Conservation (phyloP, 2,888 invertebrate genomes). For the Dendrolimus pini region DNA sequence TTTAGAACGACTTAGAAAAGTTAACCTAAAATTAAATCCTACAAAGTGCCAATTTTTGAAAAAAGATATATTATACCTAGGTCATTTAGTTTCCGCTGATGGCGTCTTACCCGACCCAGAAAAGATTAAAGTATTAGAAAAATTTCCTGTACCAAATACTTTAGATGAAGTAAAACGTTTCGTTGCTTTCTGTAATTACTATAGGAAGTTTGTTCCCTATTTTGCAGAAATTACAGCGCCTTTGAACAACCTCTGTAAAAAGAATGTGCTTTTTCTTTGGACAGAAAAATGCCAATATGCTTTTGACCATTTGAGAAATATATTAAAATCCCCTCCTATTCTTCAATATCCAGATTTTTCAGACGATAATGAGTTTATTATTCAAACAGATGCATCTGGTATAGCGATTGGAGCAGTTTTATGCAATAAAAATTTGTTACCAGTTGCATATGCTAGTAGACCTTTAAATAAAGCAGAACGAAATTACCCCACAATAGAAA, state of each 20-base stretch:
- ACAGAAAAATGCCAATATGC: too few species aligned
- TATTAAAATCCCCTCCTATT: conserved; percentile 1
- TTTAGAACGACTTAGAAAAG: conserved; percentile 5
- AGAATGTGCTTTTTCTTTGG: not conserved
- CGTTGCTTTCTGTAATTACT: too few species aligned
- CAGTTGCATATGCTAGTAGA: conserved; percentile 10
- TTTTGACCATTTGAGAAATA: too few species aligned
- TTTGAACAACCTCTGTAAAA: not conserved
- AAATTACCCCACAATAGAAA: conserved; percentile 11
- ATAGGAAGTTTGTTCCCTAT: too few species aligned
- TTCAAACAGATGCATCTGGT: conserved; percentile 11
- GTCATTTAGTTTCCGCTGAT: conserved; percentile 6
- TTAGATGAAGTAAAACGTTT: too few species aligned
- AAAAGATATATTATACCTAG: conserved; percentile 6
- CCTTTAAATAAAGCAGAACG: conserved; percentile 10
- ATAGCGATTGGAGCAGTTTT: conserved; percentile 8
- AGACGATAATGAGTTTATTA: conserved; percentile 6
- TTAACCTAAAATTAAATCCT: conserved; percentile 8
- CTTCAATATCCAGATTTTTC: conserved; percentile 7
- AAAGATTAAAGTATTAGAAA: conserved; percentile 3
- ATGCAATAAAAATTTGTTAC: conserved; percentile 7
- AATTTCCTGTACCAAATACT: not conserved
- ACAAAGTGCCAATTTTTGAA: conserved; percentile 7
- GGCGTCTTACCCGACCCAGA: conserved; percentile 7
- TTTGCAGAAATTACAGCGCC: too few species aligned